These are phyloP conservation scores for Heterohyrax brucei DNA, from an alignment of 2,797 vertebrate species.

Conservation along the genomic window DNA sequence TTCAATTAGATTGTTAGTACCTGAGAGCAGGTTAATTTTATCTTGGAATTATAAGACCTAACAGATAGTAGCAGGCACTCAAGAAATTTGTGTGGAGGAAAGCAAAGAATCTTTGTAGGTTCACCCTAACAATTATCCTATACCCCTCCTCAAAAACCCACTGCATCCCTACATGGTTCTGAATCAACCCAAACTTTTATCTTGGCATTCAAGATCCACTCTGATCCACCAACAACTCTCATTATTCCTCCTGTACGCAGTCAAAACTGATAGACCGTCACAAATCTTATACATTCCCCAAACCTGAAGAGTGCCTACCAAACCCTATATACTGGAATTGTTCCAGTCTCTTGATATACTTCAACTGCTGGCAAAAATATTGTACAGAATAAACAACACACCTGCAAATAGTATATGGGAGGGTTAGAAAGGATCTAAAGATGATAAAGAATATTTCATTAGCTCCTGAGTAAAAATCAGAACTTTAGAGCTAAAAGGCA, in stretches of 20 bases:
- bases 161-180: background rate
- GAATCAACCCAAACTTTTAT: background rate
- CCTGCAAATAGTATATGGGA: background rate
- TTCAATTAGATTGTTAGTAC: background rate
- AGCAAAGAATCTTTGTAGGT: background rate
- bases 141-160: slow-evolving; percentile 19
- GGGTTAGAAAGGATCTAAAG: background rate
- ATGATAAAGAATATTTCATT: background rate
- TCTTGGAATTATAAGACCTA: background rate
- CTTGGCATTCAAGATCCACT: background rate
- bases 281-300: background rate
- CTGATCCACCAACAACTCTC: background rate
- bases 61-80: background rate
- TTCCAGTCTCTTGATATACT: background rate
- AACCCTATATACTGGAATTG: background rate
- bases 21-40: background rate
- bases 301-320: background rate
- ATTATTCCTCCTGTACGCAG: background rate
- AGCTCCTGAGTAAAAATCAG: background rate
- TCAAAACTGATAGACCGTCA: background rate
- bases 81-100: background rate
- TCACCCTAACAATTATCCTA: background rate
- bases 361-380: background rate
- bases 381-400: background rate
- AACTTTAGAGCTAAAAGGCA: background rate